These are phyloP conservation scores for Aphidoletes aphidimyza DNA, from an alignment of 2,888 invertebrate genomes.

Conservation along the genomic window DNA sequence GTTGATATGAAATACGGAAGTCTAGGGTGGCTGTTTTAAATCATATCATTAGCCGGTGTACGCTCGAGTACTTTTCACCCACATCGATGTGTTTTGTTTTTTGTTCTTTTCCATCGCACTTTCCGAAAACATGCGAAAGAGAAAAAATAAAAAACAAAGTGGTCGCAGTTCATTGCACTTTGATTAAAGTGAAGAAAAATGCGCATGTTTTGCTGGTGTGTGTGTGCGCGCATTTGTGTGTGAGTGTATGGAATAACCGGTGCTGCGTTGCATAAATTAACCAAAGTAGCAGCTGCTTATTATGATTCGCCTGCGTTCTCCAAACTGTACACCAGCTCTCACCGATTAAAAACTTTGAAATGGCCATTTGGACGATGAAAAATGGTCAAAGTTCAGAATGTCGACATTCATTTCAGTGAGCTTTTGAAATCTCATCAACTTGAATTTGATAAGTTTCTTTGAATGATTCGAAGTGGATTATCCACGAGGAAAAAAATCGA, in stretches of 20 bases:
- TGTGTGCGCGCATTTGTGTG: too few species aligned
- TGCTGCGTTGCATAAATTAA: not conserved
- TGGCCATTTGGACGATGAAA: not conserved
- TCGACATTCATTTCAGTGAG: conserved; percentile 3
- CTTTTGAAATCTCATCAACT: not conserved
- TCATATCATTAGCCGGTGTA: conserved; percentile 29
- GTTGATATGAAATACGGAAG: not conserved
- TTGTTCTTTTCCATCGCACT: too few species aligned
- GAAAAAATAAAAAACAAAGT: not conserved
- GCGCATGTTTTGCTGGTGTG: too few species aligned
- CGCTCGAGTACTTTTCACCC: not conserved
- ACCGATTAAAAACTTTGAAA: not conserved
- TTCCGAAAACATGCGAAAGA: too few species aligned
- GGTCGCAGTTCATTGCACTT: conserved; percentile 17
- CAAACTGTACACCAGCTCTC: too few species aligned
- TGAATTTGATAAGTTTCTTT: not conserved
- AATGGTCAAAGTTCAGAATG: conserved; percentile 4
- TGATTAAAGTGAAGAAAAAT: not conserved
- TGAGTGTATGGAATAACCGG: too few species aligned
- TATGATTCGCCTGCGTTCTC: not conserved
- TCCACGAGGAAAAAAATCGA: too few species aligned
- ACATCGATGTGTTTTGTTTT: not conserved
- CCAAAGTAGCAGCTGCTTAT: conserved; percentile 24
- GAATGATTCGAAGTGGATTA: not conserved
- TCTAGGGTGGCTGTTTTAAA: conserved; percentile 2